Base-by-base conservation (phyloP, 2,797 vertebrate genomes). In the Notolabrus celidotus region DNA sequence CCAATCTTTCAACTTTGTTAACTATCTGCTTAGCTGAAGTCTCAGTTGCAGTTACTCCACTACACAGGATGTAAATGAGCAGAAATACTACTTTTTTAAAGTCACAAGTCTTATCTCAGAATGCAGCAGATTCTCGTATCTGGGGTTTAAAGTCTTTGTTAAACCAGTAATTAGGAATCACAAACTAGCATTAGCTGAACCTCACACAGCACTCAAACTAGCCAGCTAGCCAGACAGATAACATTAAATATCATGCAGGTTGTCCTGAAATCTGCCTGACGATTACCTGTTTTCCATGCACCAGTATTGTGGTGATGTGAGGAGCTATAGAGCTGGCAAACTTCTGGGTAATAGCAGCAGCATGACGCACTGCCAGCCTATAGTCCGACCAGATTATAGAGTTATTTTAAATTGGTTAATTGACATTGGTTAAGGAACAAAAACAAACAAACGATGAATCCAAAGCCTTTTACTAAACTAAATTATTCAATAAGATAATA, bases 231-330 rank as follows among this genome's bases (percentile, higher is more conserved):
- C 56, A 62, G 71, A 59, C 57, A 73, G 72, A 79, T 81, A 72
- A 79, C 63, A 77, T 82, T 19, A 60, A 49, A 59, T 69, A 57
- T 64, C 92, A 92, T 92, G 92, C 94, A 92, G 38, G 10, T 34
- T 29, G 4, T 25, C 41, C 77, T 8, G 36, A 17, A 25, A 53
- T 52, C 49, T 22, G 57, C 84, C 85, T 82, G 80, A 77, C 89
- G 77, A 78, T 95, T 99, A 99, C 97, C 98, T 99, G 98, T 90
- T 98, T 99, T 91, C 97, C 96, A 83, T 97, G 94, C 93, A 99
- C 98, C 95, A 99, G 92, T 84, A 98, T 92, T 80, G 97, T 96
- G 85, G 98, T 99, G 94, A 99, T 95, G 94, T 98, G 96, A 80
- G 97, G 96, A 74, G 96, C 95, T 94, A 99, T 96, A 94, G 96